A percentile compares a stretch with the other conserved stretches of the same genome.
Conservation (phyloP, 2,888 invertebrate genomes). For the Hirtodrosophila duncani region DNA sequence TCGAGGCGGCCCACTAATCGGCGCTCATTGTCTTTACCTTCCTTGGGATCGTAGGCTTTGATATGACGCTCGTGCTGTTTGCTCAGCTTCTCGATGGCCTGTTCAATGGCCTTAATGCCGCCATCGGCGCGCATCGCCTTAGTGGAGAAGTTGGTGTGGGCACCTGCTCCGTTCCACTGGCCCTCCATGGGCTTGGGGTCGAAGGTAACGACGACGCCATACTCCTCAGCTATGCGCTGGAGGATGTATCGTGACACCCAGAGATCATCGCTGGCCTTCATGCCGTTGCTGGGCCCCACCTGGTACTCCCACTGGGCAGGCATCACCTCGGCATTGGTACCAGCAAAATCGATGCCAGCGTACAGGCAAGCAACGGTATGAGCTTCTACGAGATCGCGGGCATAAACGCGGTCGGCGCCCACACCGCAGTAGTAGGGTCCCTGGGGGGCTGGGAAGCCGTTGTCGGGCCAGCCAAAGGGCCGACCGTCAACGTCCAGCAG, state of each 20-base stretch:
- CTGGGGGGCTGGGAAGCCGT: conserved; percentile 84
- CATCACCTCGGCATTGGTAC: conserved; percentile 91
- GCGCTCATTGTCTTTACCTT: conserved; percentile 87
- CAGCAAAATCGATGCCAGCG: conserved; percentile 87
- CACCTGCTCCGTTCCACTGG: conserved; percentile 96
- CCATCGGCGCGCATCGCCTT: conserved; percentile 87
- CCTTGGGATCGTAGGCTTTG: conserved; percentile 86
- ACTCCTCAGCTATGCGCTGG: conserved; percentile 82
- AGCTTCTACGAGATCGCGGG: conserved; percentile 89
- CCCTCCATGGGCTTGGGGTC: conserved; percentile 83
- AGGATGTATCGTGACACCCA: conserved; percentile 82
- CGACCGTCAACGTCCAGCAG: conserved; percentile 81
- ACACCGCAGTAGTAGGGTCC: conserved; percentile 92
- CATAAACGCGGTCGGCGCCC: conserved; percentile 87
- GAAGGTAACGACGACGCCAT: conserved; percentile 80
- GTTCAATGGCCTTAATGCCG: conserved; percentile 84
- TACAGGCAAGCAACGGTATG: conserved; percentile 85
- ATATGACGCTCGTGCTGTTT: conserved; percentile 87
- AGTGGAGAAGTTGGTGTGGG: conserved; percentile 95
- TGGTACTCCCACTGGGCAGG: conserved; percentile 87
- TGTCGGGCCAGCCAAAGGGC: conserved; percentile 87
- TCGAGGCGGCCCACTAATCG: conserved; percentile 87
- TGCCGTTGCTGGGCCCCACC: conserved; percentile 83
- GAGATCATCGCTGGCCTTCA: conserved; percentile 81
- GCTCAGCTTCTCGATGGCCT: conserved; percentile 86